phyloP scores from a whole-genome alignment of 1,140 invertebrate species.

The Ceratina japonica region DNA sequence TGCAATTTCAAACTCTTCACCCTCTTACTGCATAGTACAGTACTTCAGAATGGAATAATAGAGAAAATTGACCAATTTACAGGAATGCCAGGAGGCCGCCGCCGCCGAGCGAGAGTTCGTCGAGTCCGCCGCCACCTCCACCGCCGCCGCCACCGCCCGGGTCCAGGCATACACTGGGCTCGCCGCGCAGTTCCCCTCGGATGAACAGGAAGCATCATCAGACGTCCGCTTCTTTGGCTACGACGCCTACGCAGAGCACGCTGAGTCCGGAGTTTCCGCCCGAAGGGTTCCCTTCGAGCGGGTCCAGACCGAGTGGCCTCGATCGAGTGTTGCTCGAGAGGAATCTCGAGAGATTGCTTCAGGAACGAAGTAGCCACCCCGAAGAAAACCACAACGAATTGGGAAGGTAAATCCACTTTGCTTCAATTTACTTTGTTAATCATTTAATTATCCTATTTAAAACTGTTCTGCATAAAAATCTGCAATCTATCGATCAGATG shows the following conservation, averaged over 20 bases:
- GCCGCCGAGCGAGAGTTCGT: slow-evolving; percentile 70
- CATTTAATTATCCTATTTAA: too few species aligned
- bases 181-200: slow-evolving; percentile 73
- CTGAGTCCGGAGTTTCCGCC: slow-evolving; percentile 52
- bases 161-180: slow-evolving; percentile 70
- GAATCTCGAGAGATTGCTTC: slow-evolving; percentile 81
- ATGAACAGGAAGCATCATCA: slow-evolving; percentile 75
- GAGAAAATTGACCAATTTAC: too few species aligned
- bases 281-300: slow-evolving; percentile 52
- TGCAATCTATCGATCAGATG: background rate
- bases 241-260: slow-evolving; percentile 70
- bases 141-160: slow-evolving; percentile 66
- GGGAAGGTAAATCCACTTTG: slow-evolving; percentile 68
- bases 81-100: slow-evolving; percentile 67
- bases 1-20: background rate
- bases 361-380: slow-evolving; percentile 72
- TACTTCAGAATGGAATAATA: too few species aligned
- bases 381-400: slow-evolving; percentile 71
- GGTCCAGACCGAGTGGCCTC: slow-evolving; percentile 76
- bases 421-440: background rate
- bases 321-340: slow-evolving; percentile 82
- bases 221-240: slow-evolving; percentile 72
- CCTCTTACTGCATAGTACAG: too few species aligned
- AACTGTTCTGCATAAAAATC: background rate
- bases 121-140: slow-evolving; percentile 75